Evolutionary conservation across 2,888 invertebrate genomes (phyloP).

Genomic region (Eurytoma californica): DNA sequence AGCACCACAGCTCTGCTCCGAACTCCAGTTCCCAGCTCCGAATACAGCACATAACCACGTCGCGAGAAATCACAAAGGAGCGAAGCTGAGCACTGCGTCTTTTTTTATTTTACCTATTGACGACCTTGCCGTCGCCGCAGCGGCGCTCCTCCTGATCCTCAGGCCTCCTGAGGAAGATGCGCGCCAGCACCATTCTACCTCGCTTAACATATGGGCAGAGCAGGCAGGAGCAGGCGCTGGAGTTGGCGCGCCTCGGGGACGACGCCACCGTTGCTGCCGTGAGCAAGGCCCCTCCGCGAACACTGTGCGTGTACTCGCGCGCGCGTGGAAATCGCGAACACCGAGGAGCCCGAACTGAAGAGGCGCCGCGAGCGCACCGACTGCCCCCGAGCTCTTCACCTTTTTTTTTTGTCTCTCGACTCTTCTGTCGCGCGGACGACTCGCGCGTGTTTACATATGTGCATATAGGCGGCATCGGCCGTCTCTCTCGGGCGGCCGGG

Average conservation of each 20-base stretch:
- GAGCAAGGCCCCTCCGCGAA: constrained; percentile 9
- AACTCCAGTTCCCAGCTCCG: too few relatives aligned
- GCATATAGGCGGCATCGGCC: background rate
- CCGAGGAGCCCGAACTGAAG: constrained; percentile 23
- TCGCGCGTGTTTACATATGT: background rate
- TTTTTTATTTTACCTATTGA: constrained; percentile 67
- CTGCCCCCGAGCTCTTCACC: background rate
- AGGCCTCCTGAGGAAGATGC: constrained; percentile 68
- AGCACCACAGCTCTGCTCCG: too few relatives aligned
- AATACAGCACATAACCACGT: too few relatives aligned
- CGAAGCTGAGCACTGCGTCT: constrained; percentile 40
- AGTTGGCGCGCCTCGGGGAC: constrained; percentile 39
- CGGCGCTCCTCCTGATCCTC: constrained; percentile 52
- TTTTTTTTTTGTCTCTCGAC: background rate
- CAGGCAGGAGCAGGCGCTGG: constrained; percentile 48
- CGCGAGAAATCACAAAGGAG: background rate
- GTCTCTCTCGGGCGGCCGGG: background rate
- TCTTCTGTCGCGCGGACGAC: background rate
- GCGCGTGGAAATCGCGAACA: background rate
- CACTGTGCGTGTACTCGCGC: background rate
- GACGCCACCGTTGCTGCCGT: constrained; percentile 36
- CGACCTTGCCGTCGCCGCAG: constrained; percentile 60
- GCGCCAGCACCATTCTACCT: constrained; percentile 68
- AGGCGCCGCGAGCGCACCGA: constrained; percentile 38
- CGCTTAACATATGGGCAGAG: constrained; percentile 62